Percentiles rank a stretch among this genome's conserved stretches.
phyloP scores from a whole-genome alignment of 2,888 invertebrate genomes.

The Spilosoma lubricipeda region DNA sequence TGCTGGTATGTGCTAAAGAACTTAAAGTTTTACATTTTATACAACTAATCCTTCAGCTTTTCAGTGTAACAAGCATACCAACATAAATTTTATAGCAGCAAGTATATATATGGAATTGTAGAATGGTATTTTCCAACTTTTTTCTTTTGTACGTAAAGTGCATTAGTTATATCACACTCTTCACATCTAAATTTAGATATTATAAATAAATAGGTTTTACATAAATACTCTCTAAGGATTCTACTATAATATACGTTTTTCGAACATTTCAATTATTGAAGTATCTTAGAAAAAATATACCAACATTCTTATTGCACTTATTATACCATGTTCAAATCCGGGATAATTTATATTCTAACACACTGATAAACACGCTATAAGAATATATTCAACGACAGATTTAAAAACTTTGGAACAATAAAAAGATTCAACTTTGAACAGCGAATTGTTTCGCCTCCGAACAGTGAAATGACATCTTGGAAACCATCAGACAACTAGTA shows the following conservation, averaged over 20 bases:
- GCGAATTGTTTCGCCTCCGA: neutral
- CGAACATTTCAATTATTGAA: neutral
- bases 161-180: neutral
- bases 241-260: neutral
- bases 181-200: neutral
- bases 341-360: neutral
- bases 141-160: neutral
- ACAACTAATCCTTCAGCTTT: neutral
- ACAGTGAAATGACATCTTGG: neutral
- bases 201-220: neutral
- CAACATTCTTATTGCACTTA: constrained; percentile 5
- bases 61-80: neutral
- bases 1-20: neutral
- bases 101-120: neutral
- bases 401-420: neutral
- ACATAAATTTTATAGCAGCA: neutral
- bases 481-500: neutral
- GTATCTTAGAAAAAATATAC: neutral
- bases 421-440: neutral
- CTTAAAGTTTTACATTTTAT: neutral
- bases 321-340: constrained; percentile 12
- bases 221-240: neutral
- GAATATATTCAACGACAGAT: neutral
- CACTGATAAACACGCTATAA: neutral
- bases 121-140: neutral